Conservation (phyloP, 2,797 vertebrate species). For the Calcarius lapponicus region DNA sequence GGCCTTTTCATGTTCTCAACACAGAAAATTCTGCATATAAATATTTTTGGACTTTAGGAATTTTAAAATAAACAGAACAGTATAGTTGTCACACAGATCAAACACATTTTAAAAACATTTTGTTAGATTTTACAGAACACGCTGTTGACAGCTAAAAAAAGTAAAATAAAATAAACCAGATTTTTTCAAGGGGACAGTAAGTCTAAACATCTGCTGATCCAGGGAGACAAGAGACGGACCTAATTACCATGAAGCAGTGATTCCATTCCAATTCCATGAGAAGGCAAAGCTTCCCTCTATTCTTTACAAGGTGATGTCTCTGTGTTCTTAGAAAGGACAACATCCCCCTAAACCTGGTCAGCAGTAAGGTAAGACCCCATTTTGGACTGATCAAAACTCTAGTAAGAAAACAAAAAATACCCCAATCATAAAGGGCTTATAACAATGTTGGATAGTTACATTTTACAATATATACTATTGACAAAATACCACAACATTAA, state of each 20-base stretch:
- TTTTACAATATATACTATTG: constrained; percentile 59
- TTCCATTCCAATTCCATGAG: neutral
- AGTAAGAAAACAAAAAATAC: neutral
- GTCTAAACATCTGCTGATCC: constrained; percentile 25
- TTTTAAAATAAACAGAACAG: constrained; percentile 63
- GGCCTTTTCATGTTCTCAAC: constrained; percentile 64
- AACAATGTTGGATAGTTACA: constrained; percentile 34
- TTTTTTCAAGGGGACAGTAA: constrained; percentile 33
- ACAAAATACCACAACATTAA: constrained; percentile 63
- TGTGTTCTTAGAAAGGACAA: neutral
- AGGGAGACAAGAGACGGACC: constrained; percentile 15
- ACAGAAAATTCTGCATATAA: constrained; percentile 69
- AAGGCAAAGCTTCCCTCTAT: neutral
- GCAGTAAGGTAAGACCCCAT: neutral
- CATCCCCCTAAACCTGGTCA: neutral
- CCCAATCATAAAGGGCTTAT: neutral
- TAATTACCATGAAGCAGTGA: constrained; percentile 5
- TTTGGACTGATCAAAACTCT: constrained; percentile 19
- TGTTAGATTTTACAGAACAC: constrained; percentile 43
- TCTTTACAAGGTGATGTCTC: neutral
- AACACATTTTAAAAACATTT: constrained; percentile 55
- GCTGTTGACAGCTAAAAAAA: constrained; percentile 27
- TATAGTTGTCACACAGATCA: constrained; percentile 60
- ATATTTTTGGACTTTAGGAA: constrained; percentile 70
- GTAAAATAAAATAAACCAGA: constrained; percentile 35